phyloP scores from a whole-genome alignment of 2,888 invertebrate species.

The Cerastis rubricosa region DNA sequence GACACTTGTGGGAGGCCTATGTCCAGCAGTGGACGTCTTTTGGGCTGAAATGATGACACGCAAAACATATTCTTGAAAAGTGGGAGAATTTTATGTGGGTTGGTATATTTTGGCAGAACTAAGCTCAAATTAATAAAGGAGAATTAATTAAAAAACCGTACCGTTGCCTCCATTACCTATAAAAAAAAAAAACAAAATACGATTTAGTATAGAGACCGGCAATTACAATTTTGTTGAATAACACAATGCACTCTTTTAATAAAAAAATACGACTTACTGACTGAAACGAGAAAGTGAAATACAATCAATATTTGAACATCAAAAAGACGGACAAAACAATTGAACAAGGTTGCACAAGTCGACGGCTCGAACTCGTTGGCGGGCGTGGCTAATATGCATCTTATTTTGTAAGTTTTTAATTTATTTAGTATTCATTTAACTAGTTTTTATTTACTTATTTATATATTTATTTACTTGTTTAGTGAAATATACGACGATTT shows the following conservation, averaged over 20 bases:
- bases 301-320: neutral
- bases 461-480: no score
- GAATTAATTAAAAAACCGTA: neutral
- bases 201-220: neutral
- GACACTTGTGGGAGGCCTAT: no score
- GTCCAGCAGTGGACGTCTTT: no score
- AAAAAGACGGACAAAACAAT: neutral
- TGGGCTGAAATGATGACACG: no score
- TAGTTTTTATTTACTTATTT: no score
- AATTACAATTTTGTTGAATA: neutral
- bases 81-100: neutral
- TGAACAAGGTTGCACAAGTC: no score
- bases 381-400: no score
- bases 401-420: no score
- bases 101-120: neutral
- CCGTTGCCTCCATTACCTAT: neutral
- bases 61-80: neutral
- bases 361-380: no score
- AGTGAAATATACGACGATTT: no score
- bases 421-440: no score
- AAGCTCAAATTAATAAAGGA: neutral
- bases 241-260: neutral
- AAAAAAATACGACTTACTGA: neutral
- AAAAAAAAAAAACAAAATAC: neutral
- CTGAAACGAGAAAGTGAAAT: neutral